Evolutionary conservation across 2,113 vertebrate species (phyloP), one percentile per base, ranked within the genome.

Genomic region (Halichoerus grypus): DNA sequence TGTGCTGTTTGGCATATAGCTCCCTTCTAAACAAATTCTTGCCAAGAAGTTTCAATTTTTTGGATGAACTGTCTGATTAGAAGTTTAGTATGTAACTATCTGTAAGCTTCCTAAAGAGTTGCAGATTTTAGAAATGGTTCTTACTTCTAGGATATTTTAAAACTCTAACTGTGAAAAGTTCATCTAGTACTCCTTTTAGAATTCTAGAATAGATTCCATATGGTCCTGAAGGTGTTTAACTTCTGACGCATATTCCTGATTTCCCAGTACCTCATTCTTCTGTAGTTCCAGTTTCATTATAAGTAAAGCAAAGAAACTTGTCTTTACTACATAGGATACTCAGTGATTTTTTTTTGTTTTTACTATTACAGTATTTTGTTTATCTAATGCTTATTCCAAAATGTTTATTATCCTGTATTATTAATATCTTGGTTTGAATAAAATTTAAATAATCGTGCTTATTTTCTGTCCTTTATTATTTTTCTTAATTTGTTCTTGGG

Each of bases 121-220:
- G 36, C 28, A 94, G 74, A 81, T 90, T 97, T 95, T 61, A 31
- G 42, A 90, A 89, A 63, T 89, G 72, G 55, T 76, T 95, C 89
- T 97, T 95, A 67, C 91, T 93, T 93, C 65, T 22, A 80, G 63
- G 69, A 76, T 71, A 85, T 93, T 95, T 97, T 76, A 55, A 88
- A 95, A 46, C 63, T 93, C n/a, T 63, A 91, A 81, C 57, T 93
- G 74, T 79, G 46, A 89, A 80, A 83, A 92, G 12, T 97, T 95
- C 84, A 84, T 87, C 59, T 93, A 36, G 24, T 86, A 59, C 61
- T 95, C 46, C n/a, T 95, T 95, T 95, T 84, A 72, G 46, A 93
- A 86, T 94, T 88, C 71, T 96, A 96, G 74, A 95, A 53, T 82
- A 59, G 22, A 74, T 77, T 80, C 72, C 82, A 85, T 93, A 71